Percentiles rank a stretch among this genome's conserved stretches.
Conservation (phyloP, 2,888 invertebrate species). For the Rotaria socialis region DNA sequence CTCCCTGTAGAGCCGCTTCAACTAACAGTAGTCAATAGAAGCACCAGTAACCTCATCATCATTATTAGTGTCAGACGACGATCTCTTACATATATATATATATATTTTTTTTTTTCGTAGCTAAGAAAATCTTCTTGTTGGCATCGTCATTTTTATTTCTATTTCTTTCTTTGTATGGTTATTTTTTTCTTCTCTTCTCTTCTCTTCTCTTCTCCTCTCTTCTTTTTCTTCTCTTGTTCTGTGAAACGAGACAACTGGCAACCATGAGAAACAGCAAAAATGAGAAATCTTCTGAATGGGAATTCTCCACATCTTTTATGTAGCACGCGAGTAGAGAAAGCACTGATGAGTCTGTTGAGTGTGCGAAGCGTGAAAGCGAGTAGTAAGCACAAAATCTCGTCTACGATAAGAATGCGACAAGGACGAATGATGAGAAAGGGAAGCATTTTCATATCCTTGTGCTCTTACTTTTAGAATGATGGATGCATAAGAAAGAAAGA, state of each 20-base stretch:
- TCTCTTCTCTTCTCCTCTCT: too few species aligned
- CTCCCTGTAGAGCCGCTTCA: slow-evolving; percentile 1
- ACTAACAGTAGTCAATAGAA: not conserved
- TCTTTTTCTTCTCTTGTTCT: not conserved
- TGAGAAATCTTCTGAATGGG: slow-evolving; percentile 23
- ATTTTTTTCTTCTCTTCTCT: not conserved
- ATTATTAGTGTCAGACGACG: not conserved
- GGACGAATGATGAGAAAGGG: not conserved
- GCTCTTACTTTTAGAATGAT: not conserved
- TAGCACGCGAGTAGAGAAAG: not conserved
- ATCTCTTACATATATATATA: not conserved
- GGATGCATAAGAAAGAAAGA: not conserved
- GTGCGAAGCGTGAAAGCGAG: not conserved
- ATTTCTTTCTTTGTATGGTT: not conserved
- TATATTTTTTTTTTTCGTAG: not conserved
- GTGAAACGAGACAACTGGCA: slow-evolving; percentile 18
- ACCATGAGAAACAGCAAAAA: slow-evolving; percentile 16
- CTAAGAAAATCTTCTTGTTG: not conserved
- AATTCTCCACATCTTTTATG: slow-evolving; percentile 10
- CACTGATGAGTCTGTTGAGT: slow-evolving; percentile 8
- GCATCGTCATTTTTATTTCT: not conserved
- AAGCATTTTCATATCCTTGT: not conserved
- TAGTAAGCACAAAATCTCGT: slow-evolving; percentile 13
- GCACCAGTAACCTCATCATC: not conserved
- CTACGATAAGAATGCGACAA: slow-evolving; percentile 4